Base-by-base conservation (phyloP, 2,888 invertebrate species). In the Ichneumon xanthorius region DNA sequence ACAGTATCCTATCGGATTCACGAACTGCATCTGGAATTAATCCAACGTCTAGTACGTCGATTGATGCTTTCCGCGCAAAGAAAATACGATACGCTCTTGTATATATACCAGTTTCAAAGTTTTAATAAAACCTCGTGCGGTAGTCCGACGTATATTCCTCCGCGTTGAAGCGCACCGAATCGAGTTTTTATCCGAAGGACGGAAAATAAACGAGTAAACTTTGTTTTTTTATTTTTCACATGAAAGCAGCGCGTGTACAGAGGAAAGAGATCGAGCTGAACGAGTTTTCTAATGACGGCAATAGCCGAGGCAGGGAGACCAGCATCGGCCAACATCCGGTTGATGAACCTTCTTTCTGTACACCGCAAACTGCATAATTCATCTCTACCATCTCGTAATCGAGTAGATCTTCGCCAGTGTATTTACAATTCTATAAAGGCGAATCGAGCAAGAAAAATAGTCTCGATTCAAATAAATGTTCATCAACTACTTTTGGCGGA, bases 261-360 rank as follows among this genome's bases (percentile, higher is more conserved):
- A 22, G 61, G 63, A 63, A 40, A 77, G 76, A 85, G 65, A 85
- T 82, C 71, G 80, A 58, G 76, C 61, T 26, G 76, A 80, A 82
- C 85, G 82, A 85, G 85, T 85, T 85, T 85, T 82, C 85, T 85
- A 85, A 85, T 85, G 85, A 85, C 82, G 72, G 80, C 58, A 50
- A 61, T 70, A 30, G 40, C 40, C 19, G 37, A 65, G 55, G 14
- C 53, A 22, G 33, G 48, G 26, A 68, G 68, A 67, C 76, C 40
- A 40, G 72, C 45, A 76, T 72, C 70, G 26, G 40, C 71, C 82
- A 80, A 72, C 82, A 80, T 82, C 85, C 82, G 82, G 82, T 85
- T 82, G 76, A 85, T 77, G 75, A 85, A 79, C 76, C 82, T 80
- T 83, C 67, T 85, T 79, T 80, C 63, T 80, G 48, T 75, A 40